Percentiles rank a stretch among this genome's conserved stretches.
Conservation (phyloP, 2,888 invertebrate genomes). For the Brachypterus glaber region DNA sequence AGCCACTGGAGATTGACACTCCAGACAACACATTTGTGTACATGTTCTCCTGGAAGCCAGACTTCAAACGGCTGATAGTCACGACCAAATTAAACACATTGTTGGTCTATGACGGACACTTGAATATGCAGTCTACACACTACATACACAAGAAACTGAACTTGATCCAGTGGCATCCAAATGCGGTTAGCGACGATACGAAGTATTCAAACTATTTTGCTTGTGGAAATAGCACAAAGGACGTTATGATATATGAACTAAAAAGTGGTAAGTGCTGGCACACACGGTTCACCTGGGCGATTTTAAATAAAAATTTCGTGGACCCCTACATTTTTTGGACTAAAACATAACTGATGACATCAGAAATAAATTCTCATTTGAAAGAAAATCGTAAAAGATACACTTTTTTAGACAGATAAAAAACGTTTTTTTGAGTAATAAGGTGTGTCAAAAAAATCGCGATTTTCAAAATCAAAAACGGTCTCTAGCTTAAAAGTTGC, state of each 20-base stretch:
- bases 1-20: slow-evolving; percentile 35
- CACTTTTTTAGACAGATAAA: too few relatives aligned
- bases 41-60: slow-evolving; percentile 53
- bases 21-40: slow-evolving; percentile 36
- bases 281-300: too few relatives aligned
- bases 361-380: too few relatives aligned
- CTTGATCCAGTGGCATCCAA: slow-evolving; percentile 63
- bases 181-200: slow-evolving; percentile 47
- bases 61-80: slow-evolving; percentile 49
- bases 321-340: too few relatives aligned
- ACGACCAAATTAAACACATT: slow-evolving; percentile 49
- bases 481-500: too few relatives aligned
- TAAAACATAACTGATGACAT: too few relatives aligned
- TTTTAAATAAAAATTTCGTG: too few relatives aligned
- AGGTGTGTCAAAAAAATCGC: too few relatives aligned
- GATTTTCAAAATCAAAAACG: too few relatives aligned
- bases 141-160: slow-evolving; percentile 54
- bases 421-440: too few relatives aligned
- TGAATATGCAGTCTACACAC: slow-evolving; percentile 33
- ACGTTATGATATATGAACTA: slow-evolving; percentile 49
- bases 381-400: too few relatives aligned
- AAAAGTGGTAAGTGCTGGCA: too few relatives aligned
- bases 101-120: slow-evolving; percentile 26
- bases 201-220: slow-evolving; percentile 55
- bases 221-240: slow-evolving; percentile 45